Base-by-base conservation (phyloP, 2,888 invertebrate genomes). In the Galerucella calmariensis region DNA sequence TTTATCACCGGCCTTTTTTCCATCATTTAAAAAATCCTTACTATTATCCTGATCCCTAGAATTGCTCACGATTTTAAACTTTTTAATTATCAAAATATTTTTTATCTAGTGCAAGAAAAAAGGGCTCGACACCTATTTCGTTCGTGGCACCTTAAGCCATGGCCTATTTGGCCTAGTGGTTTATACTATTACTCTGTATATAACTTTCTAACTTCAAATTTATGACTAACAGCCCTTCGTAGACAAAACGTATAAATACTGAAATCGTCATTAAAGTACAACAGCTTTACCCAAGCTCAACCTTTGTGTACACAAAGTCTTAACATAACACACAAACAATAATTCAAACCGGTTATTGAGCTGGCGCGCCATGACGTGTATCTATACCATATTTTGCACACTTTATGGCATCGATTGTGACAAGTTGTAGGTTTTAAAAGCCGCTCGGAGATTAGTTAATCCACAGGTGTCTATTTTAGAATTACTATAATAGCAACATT, bases 291-390 rank as follows among this genome's bases (percentile, higher is more conserved):
- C 20, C 2, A 44, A 63, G 63, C 65, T 72, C 58, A 75, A 75
- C 71, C 67, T 69, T 68, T 78, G 51, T 73, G 70, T 76, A 75
- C 78, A 76, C 69, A 75, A 62, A 46, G 61, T 68, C 75, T 68
- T 74, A 73, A 73, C 73, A 76, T 75, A 76, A 73, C 65, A 78
- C 69, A 76, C 75, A 73, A 20, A 48, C 69, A 51, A 72, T 76
- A 78, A 78, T 72, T 78, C 77, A 78, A 62, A 67, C 69, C 66
- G 62, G 75, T 77, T 76, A 78, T 78, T 76, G 76, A 75, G 74
- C 67, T 35, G 35, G 6, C 35, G 35, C 69, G 16, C 24, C 58
- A 72, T 78, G 78, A 78, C 76, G 74, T 77, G 62, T 72, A 71
- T 14, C 72, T 44, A 24, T 73, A 63, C 72, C 75, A 77, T 78